These are phyloP conservation scores for Musca vetustissima DNA, from an alignment of 1,140 invertebrate species.

Conservation along the genomic window DNA sequence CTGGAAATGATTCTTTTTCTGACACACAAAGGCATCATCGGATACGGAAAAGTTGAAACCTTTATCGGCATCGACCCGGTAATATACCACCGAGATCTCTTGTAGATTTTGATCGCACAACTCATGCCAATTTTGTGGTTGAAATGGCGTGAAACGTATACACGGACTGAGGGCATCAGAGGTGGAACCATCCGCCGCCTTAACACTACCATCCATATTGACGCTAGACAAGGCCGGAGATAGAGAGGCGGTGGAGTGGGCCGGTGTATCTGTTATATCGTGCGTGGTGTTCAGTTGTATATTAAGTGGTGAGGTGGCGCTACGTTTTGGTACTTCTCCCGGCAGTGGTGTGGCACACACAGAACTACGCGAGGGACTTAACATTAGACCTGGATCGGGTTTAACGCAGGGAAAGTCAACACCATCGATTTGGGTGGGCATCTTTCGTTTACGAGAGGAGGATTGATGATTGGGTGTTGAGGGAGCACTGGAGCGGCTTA, in stretches of 20 bases:
- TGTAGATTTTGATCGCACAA: constrained; percentile 86
- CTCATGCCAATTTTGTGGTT: constrained; percentile 79
- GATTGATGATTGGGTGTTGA: constrained; percentile 47
- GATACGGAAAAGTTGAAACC: constrained; percentile 96
- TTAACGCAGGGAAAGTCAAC: constrained; percentile 40
- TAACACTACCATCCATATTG: constrained; percentile 44
- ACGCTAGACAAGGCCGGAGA: constrained; percentile 48
- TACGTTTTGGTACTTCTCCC: constrained; percentile 7
- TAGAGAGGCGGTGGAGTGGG: constrained; percentile 49
- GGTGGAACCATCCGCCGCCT: constrained; percentile 37
- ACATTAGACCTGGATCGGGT: constrained; percentile 41
- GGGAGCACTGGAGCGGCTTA: constrained; percentile 41
- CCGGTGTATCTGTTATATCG: constrained; percentile 36
- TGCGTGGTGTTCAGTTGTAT: constrained; percentile 18
- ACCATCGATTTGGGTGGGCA: constrained; percentile 49
- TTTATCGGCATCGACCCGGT: constrained; percentile 94
- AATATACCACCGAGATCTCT: constrained; percentile 82
- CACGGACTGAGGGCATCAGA: constrained; percentile 71
- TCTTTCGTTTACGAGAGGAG: constrained; percentile 48
- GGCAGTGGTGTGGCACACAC: constrained; percentile 13
- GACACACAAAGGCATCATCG: constrained; percentile 98
- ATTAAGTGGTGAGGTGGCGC: constrained; percentile 20
- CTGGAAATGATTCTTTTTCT: constrained; percentile 99
- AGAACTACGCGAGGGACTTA: constrained; percentile 45
- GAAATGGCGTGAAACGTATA: constrained; percentile 86